Evolutionary conservation across 2,888 invertebrate genomes (phyloP).

Genomic region (Eupithecia subumbrata): DNA sequence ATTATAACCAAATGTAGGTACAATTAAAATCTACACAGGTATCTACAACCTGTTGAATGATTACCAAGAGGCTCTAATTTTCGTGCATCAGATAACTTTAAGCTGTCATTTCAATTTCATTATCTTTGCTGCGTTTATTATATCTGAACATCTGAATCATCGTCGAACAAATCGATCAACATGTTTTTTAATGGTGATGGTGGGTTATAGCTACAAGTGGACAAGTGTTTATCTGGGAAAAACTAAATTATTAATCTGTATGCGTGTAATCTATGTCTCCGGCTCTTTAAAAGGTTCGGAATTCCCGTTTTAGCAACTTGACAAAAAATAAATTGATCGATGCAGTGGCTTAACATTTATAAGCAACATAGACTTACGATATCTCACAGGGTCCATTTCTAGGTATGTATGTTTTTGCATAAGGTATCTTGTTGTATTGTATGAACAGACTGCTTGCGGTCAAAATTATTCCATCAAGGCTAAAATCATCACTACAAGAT

Average conservation of each 20-base stretch:
- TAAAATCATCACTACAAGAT: conserved; percentile 33
- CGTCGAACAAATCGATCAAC: neutral
- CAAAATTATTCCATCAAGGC: conserved; percentile 32
- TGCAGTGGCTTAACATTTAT: neutral
- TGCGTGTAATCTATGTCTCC: neutral
- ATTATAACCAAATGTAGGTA: neutral
- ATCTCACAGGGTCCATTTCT: neutral
- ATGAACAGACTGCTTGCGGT: conserved; percentile 26
- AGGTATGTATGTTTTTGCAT: neutral
- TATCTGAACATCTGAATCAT: neutral
- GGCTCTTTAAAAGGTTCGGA: neutral
- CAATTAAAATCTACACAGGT: neutral
- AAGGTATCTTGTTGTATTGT: neutral
- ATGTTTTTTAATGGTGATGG: neutral
- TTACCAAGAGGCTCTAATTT: neutral
- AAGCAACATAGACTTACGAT: too few relatives aligned
- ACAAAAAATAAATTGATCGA: neutral
- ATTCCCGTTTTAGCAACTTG: neutral
- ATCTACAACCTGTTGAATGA: conserved; percentile 4
- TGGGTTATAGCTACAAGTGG: neutral
- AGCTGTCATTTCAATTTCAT: conserved; percentile 8
- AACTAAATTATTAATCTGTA: neutral
- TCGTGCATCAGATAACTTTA: conserved; percentile 13
- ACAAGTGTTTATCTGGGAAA: neutral
- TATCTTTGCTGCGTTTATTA: conserved; percentile 1